These are phyloP conservation scores for Sinohyriopsis cumingii DNA, from an alignment of 2,888 invertebrate genomes.

Conservation along the genomic window DNA sequence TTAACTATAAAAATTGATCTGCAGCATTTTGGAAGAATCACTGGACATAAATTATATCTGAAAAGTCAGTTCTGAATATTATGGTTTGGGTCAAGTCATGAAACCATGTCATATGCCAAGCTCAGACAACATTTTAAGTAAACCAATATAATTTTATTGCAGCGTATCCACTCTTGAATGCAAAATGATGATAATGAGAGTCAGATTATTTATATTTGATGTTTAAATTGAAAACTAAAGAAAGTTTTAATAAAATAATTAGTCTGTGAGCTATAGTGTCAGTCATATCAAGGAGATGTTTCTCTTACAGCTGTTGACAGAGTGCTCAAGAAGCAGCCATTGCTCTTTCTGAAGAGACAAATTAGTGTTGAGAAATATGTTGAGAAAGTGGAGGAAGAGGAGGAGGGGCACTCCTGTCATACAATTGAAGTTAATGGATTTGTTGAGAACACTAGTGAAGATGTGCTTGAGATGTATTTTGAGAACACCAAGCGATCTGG, in stretches of 20 bases:
- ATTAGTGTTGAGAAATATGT: conserved; percentile 10
- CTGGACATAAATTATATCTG: background rate
- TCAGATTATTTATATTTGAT: too few relatives aligned
- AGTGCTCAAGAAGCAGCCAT: conserved; percentile 5
- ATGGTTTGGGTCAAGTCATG: conserved; percentile 18
- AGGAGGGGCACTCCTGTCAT: background rate
- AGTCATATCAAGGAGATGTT: background rate
- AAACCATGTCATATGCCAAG: conserved; percentile 12
- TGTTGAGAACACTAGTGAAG: conserved; percentile 13
- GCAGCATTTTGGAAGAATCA: too few relatives aligned
- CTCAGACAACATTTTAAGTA: conserved; percentile 24
- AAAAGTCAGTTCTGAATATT: conserved; percentile 6
- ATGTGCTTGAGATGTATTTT: conserved; percentile 26
- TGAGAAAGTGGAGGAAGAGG: background rate
- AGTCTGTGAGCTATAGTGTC: too few relatives aligned
- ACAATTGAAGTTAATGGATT: conserved; percentile 23
- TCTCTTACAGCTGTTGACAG: conserved; percentile 6
- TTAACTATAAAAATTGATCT: too few relatives aligned
- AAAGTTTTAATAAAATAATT: too few relatives aligned
- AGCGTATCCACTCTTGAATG: conserved; percentile 8
- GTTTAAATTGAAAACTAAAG: too few relatives aligned
- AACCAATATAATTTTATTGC: conserved; percentile 14
- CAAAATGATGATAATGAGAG: background rate
- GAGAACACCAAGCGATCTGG: conserved; percentile 21
- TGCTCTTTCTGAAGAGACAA: conserved; percentile 9